Base-by-base conservation (phyloP, 2,113 vertebrate species). In the Tetrao urogallus region DNA sequence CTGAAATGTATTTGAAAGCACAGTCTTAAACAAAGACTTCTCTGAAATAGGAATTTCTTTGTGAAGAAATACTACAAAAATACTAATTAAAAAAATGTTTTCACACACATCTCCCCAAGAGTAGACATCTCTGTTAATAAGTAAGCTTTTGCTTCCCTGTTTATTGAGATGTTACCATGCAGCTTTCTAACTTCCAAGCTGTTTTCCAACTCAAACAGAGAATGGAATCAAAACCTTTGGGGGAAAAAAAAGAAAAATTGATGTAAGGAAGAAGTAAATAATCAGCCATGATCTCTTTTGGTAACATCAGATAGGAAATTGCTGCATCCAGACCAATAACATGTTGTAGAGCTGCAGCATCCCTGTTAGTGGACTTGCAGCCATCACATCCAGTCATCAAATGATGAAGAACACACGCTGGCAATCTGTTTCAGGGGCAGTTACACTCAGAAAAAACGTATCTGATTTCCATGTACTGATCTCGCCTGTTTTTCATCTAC, bases 401-500 rank as follows among this genome's bases (percentile, higher is more conserved):
- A 80, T 67, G 32, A 93, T 57, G 47, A 88, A 82, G 17, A 91
- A 47, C 24, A 86, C 0, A 0, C 6, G 2, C 50, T 67, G 27
- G 38, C 83, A 89, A 92, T 81, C 79, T 86, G 15, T 86, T 93
- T 38, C 43, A 75, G 61, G 15, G 22, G 43, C 21, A 90, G 88
- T 57, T 86, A 89, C 5, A 30, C 47, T 86, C 82, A 80, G 42
- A 67, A 34, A 72, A 34, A 54, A 74, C 30, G 92, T 89, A 96
- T 91, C 48, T n/a, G 56, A 94, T 89, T 95, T 90, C 16, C 57
- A 92, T 4, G 66, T 79, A 36, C 38, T 64, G 56, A 89, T 88
- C 65, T 75, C 86, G 38, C 54, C 32, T 86, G 84, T 64, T 69
- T 18, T 91, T 90, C 52, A 86, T 78, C 57, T 91, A 64, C 47